Evolutionary conservation across 2,888 invertebrate genomes (phyloP).

Genomic region (Chrysolina oricalcia): DNA sequence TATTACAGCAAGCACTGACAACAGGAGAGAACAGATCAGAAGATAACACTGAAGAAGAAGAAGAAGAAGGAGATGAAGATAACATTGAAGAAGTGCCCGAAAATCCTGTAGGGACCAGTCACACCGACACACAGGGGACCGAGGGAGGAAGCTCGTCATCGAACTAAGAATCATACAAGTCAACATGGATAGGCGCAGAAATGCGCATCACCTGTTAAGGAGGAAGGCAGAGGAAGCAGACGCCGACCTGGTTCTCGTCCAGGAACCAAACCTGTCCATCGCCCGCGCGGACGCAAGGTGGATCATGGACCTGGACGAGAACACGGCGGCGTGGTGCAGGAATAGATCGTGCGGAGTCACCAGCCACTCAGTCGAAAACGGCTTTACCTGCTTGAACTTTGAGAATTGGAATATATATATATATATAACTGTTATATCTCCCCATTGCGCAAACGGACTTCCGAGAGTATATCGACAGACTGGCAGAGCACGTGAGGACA

Average conservation of each 20-base stretch:
- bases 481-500: background rate
- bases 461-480: background rate
- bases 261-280: background rate
- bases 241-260: background rate
- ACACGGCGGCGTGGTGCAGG: background rate
- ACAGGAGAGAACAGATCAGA: too few species aligned
- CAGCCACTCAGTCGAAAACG: background rate
- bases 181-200: background rate
- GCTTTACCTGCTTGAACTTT: constrained; percentile 1
- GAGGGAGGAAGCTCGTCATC: too few species aligned
- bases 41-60: background rate
- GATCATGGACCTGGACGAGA: background rate
- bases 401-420: background rate
- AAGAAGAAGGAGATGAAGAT: background rate
- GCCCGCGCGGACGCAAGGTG: background rate
- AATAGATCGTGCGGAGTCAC: background rate
- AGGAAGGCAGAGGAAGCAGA: background rate
- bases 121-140: too few species aligned
- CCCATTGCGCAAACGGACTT: background rate
- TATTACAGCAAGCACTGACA: too few species aligned
- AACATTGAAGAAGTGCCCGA: background rate
- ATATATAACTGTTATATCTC: background rate
- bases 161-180: too few species aligned
- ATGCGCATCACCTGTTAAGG: constrained; percentile 36
- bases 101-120: background rate